Evolutionary conservation across 2,888 invertebrate genomes (phyloP), one percentile per base, ranked within the genome.

Genomic region (Mythimna lalbum): DNA sequence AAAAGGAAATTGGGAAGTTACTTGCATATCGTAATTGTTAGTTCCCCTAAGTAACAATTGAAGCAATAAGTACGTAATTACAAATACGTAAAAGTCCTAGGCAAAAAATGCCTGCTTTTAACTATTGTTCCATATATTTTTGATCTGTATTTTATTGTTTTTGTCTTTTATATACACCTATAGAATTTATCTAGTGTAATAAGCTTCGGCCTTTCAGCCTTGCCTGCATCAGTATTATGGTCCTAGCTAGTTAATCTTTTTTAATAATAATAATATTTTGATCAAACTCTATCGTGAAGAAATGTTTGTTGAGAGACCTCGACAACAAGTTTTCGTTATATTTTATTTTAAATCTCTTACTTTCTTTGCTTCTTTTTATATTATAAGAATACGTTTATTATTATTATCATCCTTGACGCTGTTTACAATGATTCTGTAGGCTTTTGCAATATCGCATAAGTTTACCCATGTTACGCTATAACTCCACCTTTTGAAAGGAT

Each of bases 401-500:
- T 12, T 17, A 14, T 55, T 33, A 9, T 33, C 1, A 1, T 56
- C 33, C 12, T 14, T 6, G 14, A 56, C n/a, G 2, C 12, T 17
- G 27, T 31, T 55, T 19, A 9, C 19, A 55, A 55, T 55, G 7
- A 55, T 31, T 39, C n/a, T 50, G 50, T 50, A 36, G 17, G 9
- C 14, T 52, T 21, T 39, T 14, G 23, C 23, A 0, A 5, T 19
- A 69, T 61, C 10, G 36, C 7, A 23, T 62, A 49, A 50, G 27
- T 17, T 73, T 56, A 33, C 23, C 6, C 23, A 73, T 17, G 23
- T 43, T 21, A 27, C n/a, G 47, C 4, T 60, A 49, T 23, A 4
- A 55, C 36, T 76, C 39, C 27, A 56, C 56, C 71, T 70, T 62
- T 74, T 77, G 50, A 78, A 73, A 56, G 53, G 23, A 39, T 63